A percentile compares a stretch with the other conserved stretches of the same genome.
These are phyloP conservation scores for Drosophila longiperda DNA, from an alignment of 2,888 invertebrate species.

Conservation along the genomic window DNA sequence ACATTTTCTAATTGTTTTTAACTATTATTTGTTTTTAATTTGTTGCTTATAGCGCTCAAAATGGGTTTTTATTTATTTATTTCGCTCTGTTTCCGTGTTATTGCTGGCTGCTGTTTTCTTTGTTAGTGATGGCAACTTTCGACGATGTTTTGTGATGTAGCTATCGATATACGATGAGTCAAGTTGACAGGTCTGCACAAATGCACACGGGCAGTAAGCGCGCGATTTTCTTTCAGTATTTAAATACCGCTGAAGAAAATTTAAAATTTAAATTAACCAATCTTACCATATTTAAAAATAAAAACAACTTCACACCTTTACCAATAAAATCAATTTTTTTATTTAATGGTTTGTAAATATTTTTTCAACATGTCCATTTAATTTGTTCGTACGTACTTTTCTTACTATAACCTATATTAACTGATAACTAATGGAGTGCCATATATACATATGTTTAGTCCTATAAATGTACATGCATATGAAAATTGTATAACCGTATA, in stretches of 20 bases:
- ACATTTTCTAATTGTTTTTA: slow-evolving; percentile 71
- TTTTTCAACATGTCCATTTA: slow-evolving; percentile 43
- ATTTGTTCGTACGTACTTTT: slow-evolving; percentile 32
- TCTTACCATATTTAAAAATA: neutral
- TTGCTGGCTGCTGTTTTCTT: slow-evolving; percentile 29
- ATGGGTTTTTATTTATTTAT: slow-evolving; percentile 26
- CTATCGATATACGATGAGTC: slow-evolving; percentile 27
- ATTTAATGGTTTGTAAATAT: slow-evolving; percentile 5
- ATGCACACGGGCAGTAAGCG: neutral
- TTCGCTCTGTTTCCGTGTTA: slow-evolving; percentile 5
- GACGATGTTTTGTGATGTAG: neutral
- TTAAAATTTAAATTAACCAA: neutral
- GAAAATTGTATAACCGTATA: slow-evolving; percentile 52
- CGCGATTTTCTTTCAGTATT: slow-evolving; percentile 3
- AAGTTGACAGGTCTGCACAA: slow-evolving; percentile 12
- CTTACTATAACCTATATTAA: slow-evolving; percentile 35
- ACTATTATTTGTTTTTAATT: slow-evolving; percentile 11
- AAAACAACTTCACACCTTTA: neutral
- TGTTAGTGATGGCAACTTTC: slow-evolving; percentile 4
- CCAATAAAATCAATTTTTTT: neutral
- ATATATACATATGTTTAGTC: slow-evolving; percentile 54
- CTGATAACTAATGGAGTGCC: slow-evolving; percentile 40
- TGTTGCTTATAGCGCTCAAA: slow-evolving; percentile 4
- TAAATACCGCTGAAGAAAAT: neutral
- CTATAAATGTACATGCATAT: slow-evolving; percentile 44